Evolutionary conservation across 1,140 invertebrate species (phyloP), one percentile per base, ranked within the genome.

Genomic region (Bombyx mandarina): DNA sequence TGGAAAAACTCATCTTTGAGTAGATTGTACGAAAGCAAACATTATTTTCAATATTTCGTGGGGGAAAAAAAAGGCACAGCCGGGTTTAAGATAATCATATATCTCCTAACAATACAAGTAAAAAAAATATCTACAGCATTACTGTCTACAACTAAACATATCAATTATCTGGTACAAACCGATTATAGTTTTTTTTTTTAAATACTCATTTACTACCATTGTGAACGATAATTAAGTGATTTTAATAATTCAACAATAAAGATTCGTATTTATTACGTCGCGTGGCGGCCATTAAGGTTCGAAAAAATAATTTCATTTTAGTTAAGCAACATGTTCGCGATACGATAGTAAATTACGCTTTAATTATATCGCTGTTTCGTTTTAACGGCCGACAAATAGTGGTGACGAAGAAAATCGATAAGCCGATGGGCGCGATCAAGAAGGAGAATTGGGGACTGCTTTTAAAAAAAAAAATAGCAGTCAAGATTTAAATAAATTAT

Each of bases 341-440:
- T 80, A 82, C 65, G 70, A 61, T 71, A 59, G 71, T 84, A 79
- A 82, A 81, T 84, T 81, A 75, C 70, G 71, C 67, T 54, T 73
- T 81, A 75, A 82, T 79, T 83, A 77, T 77, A 75, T 73, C 63
- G 67, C 62, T 75, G 73, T 72, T 76, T 73, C 69, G 65, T 67
- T 71, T 75, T 81, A 77, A 75, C 65, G 43, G 22, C 46, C 7
- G 50, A 49, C 49, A 56, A 49, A 43, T 6, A 46, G n/a, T 35
- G 26, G n/a, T 47, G 7, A 46, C 26, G 49, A 18, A 43, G 22
- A 42, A 56, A 47, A 56, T 56, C 54, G 10, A 56, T 56, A 46
- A 48, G 7, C 49, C 48, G 12, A 50, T 26, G 48, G 48, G 48
- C 26, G 42, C 50, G 50, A 22, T 51, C n/a, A 51, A 35, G 50